Percentiles rank a stretch among this genome's conserved stretches.
phyloP scores from a whole-genome alignment of 2,888 invertebrate species.

The Mystacides longicornis region DNA sequence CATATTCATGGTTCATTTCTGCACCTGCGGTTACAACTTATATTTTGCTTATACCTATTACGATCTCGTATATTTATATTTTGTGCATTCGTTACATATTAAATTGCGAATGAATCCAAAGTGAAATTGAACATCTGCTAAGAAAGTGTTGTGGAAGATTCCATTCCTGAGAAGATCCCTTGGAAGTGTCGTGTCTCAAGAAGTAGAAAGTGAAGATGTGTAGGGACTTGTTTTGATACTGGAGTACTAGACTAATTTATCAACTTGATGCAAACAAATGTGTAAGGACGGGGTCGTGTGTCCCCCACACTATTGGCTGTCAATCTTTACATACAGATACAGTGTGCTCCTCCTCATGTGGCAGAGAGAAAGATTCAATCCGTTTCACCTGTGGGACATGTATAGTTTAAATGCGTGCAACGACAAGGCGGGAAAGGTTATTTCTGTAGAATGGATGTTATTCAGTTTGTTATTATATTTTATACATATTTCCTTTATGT shows the following conservation, averaged over 20 bases:
- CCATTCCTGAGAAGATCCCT: no score
- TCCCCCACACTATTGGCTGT: neutral
- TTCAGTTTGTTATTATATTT: neutral
- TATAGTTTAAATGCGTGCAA: slow-evolving; percentile 22
- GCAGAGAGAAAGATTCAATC: neutral
- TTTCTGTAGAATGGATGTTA: neutral
- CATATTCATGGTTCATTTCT: no score
- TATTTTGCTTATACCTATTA: no score
- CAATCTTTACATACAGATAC: neutral
- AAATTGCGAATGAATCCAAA: no score
- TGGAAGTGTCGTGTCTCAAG: neutral
- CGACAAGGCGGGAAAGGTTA: slow-evolving; percentile 26
- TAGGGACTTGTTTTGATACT: no score
- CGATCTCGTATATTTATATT: no score
- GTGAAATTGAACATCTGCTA: no score
- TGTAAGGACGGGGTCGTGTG: slow-evolving; percentile 49
- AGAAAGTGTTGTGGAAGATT: no score
- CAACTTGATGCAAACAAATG: slow-evolving; percentile 48
- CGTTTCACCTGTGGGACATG: slow-evolving; percentile 22
- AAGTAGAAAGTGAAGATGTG: neutral
- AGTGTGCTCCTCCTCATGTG: neutral
- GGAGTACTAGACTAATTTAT: no score
- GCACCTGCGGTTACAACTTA: no score
- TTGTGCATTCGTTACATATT: no score
- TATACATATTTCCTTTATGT: neutral